A percentile compares a stretch with the other conserved stretches of the same genome.
These are phyloP conservation scores for Apocheima hispidaria DNA, from an alignment of 2,888 invertebrate genomes.

Conservation along the genomic window DNA sequence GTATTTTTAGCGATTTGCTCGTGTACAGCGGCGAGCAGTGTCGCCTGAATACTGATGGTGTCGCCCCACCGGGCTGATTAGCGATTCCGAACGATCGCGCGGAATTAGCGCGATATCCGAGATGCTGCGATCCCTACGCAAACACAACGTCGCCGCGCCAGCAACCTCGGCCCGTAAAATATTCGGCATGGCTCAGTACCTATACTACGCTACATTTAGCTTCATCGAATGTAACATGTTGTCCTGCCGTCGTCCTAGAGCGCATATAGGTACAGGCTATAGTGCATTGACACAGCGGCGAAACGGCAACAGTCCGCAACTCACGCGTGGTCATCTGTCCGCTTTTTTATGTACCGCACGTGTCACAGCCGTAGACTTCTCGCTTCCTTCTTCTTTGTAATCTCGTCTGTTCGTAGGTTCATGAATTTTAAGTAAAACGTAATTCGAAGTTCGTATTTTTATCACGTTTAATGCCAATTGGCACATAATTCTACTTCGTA, in stretches of 20 bases:
- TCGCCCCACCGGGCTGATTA: slow-evolving; percentile 60
- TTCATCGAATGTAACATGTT: slow-evolving; percentile 22
- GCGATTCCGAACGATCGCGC: slow-evolving; percentile 74
- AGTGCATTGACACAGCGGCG: slow-evolving; percentile 45
- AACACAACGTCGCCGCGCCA: slow-evolving; percentile 3
- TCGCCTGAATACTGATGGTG: slow-evolving; percentile 76
- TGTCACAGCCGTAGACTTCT: slow-evolving; percentile 39
- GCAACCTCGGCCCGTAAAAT: slow-evolving; percentile 38
- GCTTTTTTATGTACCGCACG: slow-evolving; percentile 49
- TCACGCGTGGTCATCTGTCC: slow-evolving; percentile 41
- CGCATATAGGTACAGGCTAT: neutral
- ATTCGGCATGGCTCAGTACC: slow-evolving; percentile 31
- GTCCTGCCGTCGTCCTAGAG: slow-evolving; percentile 35
- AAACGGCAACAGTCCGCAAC: slow-evolving; percentile 35
- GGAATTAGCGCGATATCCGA: slow-evolving; percentile 80
- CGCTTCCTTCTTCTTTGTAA: slow-evolving; percentile 59
- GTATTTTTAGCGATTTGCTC: slow-evolving; percentile 83
- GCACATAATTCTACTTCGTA: slow-evolving; percentile 45
- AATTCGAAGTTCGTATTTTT: slow-evolving; percentile 32
- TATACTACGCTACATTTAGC: slow-evolving; percentile 24
- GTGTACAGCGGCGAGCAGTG: slow-evolving; percentile 55
- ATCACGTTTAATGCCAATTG: slow-evolving; percentile 49
- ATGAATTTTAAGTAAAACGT: slow-evolving; percentile 53
- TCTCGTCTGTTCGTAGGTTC: slow-evolving; percentile 48
- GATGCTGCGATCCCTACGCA: slow-evolving; percentile 55